Evolutionary conservation across 2,113 vertebrate species (phyloP).

Genomic region (Odocoileus hemionus): DNA sequence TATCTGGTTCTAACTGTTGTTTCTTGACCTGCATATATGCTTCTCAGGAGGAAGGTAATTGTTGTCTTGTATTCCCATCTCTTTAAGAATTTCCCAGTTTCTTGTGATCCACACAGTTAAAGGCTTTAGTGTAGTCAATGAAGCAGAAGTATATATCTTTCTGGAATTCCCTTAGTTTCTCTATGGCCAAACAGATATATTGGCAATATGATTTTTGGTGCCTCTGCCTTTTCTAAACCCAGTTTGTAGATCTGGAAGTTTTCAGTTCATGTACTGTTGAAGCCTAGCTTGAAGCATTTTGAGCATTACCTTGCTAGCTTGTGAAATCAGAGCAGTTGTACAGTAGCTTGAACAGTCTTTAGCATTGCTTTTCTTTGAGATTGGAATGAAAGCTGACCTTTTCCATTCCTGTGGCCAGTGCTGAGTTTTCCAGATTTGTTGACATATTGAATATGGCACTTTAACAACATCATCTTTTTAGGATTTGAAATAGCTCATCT

Average conservation of each 20-base stretch:
- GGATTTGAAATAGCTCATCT: neutral
- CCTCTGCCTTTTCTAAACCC: neutral
- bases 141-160: neutral
- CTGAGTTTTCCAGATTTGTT: neutral
- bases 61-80: neutral
- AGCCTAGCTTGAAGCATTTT: neutral
- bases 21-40: neutral
- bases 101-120: neutral
- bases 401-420: neutral
- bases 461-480: neutral
- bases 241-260: neutral
- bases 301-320: neutral
- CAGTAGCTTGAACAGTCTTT: neutral
- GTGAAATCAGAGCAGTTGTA: neutral
- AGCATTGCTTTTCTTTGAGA: neutral
- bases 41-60: neutral
- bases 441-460: neutral
- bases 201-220: neutral
- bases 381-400: neutral
- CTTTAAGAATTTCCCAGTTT: neutral
- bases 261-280: neutral
- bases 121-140: neutral
- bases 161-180: neutral
- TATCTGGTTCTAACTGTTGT: neutral
- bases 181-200: neutral